Percentiles rank a stretch among this genome's conserved stretches.
phyloP scores from a whole-genome alignment of 2,888 invertebrate genomes.

The Mimas tiliae region DNA sequence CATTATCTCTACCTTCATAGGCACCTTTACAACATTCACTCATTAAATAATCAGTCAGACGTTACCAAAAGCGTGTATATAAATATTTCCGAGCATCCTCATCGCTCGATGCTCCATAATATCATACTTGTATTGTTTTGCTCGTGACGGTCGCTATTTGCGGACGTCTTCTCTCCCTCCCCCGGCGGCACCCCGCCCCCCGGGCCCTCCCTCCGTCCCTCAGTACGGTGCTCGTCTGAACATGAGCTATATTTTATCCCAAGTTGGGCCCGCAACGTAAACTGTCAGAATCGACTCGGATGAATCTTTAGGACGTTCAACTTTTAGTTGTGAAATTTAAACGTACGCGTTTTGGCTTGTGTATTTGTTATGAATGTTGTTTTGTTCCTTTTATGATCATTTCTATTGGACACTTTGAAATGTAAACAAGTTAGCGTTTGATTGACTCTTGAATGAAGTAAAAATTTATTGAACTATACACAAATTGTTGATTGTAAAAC shows the following conservation, averaged over 20 bases:
- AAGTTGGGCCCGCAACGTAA: slow-evolving; percentile 77
- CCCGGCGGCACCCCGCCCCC: slow-evolving; percentile 40
- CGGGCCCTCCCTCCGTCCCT: slow-evolving; percentile 45
- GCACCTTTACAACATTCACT: background rate
- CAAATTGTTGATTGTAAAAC: background rate
- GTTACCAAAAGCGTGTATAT: slow-evolving; percentile 46
- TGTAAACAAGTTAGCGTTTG: background rate
- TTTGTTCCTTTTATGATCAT: background rate
- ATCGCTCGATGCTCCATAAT: slow-evolving; percentile 67
- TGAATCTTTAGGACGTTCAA: slow-evolving; percentile 77
- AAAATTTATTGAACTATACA: background rate
- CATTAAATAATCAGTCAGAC: slow-evolving; percentile 31
- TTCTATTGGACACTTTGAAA: background rate
- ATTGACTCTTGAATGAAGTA: background rate
- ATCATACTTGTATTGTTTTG: slow-evolving; percentile 82
- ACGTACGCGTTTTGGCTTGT: slow-evolving; percentile 24
- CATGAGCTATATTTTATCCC: slow-evolving; percentile 83
- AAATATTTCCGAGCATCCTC: slow-evolving; percentile 42
- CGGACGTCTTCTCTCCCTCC: slow-evolving; percentile 63
- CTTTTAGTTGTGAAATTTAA: slow-evolving; percentile 60
- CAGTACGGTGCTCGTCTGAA: slow-evolving; percentile 77
- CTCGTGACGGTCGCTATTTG: slow-evolving; percentile 81
- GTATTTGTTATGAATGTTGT: slow-evolving; percentile 16
- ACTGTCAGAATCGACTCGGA: slow-evolving; percentile 78
- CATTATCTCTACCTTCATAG: background rate